Percentiles rank a stretch among this genome's conserved stretches.
phyloP scores from a whole-genome alignment of 2,113 vertebrate genomes.

The Pygoscelis adeliae region DNA sequence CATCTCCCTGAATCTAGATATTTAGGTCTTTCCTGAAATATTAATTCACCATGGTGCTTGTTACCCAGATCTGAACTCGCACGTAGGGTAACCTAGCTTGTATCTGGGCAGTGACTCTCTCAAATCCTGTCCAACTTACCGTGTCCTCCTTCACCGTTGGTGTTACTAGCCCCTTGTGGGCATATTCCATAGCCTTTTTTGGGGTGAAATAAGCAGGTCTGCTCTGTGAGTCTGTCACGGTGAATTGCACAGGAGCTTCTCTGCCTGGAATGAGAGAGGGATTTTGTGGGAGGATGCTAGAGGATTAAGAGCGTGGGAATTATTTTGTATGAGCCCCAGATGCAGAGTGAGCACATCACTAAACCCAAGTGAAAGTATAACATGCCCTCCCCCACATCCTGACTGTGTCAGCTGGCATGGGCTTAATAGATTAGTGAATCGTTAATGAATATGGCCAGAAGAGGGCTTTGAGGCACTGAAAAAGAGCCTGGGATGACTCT shows the following conservation, averaged over 20 bases:
- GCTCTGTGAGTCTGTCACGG: neutral
- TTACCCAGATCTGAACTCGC: neutral
- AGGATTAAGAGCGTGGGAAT: neutral
- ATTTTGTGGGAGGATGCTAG: neutral
- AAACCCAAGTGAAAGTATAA: neutral
- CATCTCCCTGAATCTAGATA: neutral
- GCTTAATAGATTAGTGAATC: neutral
- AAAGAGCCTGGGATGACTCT: neutral
- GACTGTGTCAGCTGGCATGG: neutral
- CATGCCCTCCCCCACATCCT: neutral
- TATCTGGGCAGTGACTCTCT: neutral
- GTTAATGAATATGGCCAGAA: neutral
- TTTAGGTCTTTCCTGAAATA: neutral
- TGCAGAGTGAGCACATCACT: neutral
- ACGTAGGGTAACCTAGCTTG: accelerated
- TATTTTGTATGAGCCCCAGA: neutral
- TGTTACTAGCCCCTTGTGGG: neutral
- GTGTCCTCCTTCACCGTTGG: neutral
- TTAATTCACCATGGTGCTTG: neutral
- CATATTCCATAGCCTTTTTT: neutral
- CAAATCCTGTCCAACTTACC: neutral
- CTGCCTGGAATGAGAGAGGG: neutral
- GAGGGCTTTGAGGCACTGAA: conserved; percentile 8
- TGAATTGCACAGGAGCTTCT: neutral
- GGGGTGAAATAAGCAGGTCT: neutral